These are phyloP conservation scores for Eciton burchellii DNA, from an alignment of 1,140 invertebrate species.

Conservation along the genomic window DNA sequence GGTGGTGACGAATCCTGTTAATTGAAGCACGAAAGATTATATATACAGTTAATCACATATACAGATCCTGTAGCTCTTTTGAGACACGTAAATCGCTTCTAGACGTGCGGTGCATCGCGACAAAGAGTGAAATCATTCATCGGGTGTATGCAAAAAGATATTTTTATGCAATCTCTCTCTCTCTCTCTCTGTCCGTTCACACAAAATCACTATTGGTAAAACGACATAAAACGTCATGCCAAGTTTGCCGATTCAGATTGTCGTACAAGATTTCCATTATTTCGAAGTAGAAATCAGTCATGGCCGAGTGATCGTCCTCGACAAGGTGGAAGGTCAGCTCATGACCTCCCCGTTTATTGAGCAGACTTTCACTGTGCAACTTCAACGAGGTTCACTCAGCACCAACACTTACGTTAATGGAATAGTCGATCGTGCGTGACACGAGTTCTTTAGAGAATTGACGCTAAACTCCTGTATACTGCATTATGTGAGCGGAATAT, in stretches of 20 bases:
- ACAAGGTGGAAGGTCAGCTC: constrained; percentile 77
- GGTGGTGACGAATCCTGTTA: constrained; percentile 89
- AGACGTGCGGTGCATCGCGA: not conserved
- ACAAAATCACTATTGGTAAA: not conserved
- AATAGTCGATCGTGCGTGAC: constrained; percentile 64
- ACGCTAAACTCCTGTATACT: not conserved
- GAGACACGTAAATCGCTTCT: not conserved
- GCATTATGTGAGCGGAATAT: not conserved
- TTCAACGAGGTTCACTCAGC: constrained; percentile 68
- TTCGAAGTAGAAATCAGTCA: constrained; percentile 63
- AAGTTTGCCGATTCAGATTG: constrained; percentile 1
- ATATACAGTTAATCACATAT: no score
- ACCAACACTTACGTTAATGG: constrained; percentile 62
- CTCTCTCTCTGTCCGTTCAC: no score
- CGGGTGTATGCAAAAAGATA: not conserved
- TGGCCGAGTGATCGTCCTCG: constrained; percentile 56
- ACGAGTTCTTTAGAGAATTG: constrained; percentile 54
- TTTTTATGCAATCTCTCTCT: not conserved
- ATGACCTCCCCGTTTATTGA: constrained; percentile 78
- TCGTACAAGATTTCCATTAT: constrained; percentile 32
- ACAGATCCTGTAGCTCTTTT: no score
- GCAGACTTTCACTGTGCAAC: constrained; percentile 75
- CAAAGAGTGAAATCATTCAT: not conserved
- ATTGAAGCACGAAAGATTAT: constrained; percentile 14
- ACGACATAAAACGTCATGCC: not conserved